These are phyloP conservation scores for Apodemia hepburni DNA, from an alignment of 2,888 invertebrate genomes.

Conservation along the genomic window DNA sequence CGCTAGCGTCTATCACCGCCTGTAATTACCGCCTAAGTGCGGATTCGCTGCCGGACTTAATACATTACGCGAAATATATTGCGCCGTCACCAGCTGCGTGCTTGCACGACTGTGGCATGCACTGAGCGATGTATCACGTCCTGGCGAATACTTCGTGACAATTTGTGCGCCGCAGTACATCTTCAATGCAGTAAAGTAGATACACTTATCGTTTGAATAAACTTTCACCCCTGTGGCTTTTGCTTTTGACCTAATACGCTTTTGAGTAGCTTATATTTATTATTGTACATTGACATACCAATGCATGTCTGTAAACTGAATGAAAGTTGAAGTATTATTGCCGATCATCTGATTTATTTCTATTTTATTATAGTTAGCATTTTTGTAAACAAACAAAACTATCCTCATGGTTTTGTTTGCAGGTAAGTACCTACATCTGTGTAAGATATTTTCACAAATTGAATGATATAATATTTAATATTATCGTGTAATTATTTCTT, in stretches of 20 bases:
- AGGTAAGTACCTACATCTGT: too few relatives aligned
- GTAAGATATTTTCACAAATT: too few relatives aligned
- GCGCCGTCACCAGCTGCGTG: slow-evolving; percentile 31
- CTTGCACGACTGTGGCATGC: slow-evolving; percentile 25
- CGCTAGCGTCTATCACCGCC: slow-evolving; percentile 30
- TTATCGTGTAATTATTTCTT: too few relatives aligned
- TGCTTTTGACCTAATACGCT: slow-evolving; percentile 6
- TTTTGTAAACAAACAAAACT: too few relatives aligned
- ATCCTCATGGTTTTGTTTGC: too few relatives aligned
- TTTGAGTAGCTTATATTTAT: neutral
- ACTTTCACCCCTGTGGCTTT: slow-evolving; percentile 15
- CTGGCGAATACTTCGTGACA: slow-evolving; percentile 21
- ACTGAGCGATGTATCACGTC: slow-evolving; percentile 31
- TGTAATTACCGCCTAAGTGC: slow-evolving; percentile 35
- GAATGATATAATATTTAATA: too few relatives aligned
- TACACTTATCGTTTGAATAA: slow-evolving; percentile 21
- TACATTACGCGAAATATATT: slow-evolving; percentile 32
- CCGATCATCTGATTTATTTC: neutral
- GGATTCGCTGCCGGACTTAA: slow-evolving; percentile 29
- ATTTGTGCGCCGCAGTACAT: slow-evolving; percentile 21
- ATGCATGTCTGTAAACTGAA: neutral
- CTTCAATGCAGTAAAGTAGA: slow-evolving; percentile 22
- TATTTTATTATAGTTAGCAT: neutral
- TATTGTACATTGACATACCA: neutral
- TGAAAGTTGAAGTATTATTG: neutral